Base-by-base conservation (phyloP, 1,140 invertebrate genomes). In the Orchesella cincta region DNA sequence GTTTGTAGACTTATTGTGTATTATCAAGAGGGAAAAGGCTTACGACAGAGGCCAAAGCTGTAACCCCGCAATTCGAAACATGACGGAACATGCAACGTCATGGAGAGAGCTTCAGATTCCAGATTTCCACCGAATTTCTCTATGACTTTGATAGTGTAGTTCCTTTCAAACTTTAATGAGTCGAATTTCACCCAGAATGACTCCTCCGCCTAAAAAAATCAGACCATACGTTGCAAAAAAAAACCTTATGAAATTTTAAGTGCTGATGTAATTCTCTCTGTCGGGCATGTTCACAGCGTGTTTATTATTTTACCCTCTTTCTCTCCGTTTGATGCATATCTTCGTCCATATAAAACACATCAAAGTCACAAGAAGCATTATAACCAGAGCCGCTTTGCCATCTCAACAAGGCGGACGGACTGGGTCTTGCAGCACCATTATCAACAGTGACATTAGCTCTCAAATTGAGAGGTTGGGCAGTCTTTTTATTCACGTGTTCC, bases 341-440 rank as follows among this genome's bases (percentile, higher is more conserved):
- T 33, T 76, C 75, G 23, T 79, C 74, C 16, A 76, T 33, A 34
- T 72, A 76, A 28, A 74, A 78, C 23, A 73, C 34, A 29, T 78
- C 67, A 34, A n/a, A 78, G n/a, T 74, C 34, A 70, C 80, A 81
- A 39, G 75, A 75, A 3, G 80, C 80, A 73, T 81, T 77, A 28
- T 2, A 20, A 0, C 80, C 80, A 1, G 72, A 75, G 12, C 76
- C 77, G 72, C 78, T 79, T 26, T 79, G 36, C 80, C 80, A 81
- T n/a, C 73, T 78, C 29, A 81, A 28, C 23, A 81, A 18, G 1
- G 74, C 35, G 28, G 71, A 23, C 18, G 76, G 76, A 1, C 51
- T 39, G 16, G 75, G 51, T 12, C 35, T 36, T 14, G 51, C 71
- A 18, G 71, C 34, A 16, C 14, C 35, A 28, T 36, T 31, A 73